Evolutionary conservation across 2,113 vertebrate species (phyloP).

Genomic region (Pluvialis apricaria): DNA sequence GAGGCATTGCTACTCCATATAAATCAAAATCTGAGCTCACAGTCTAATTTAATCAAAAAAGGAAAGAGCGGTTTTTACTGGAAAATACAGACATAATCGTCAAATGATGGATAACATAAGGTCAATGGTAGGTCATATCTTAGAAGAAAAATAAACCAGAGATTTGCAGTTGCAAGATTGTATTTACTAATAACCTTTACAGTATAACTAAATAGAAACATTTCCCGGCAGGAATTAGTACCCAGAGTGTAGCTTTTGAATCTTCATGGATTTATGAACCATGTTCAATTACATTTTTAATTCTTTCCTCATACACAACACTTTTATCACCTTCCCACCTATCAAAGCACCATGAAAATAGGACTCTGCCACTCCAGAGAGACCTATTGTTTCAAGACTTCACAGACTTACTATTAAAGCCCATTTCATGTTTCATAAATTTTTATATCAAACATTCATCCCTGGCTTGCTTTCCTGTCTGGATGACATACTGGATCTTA

Average conservation of each 20-base stretch:
- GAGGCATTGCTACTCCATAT: background rate
- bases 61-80: background rate
- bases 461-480: slow-evolving; percentile 6
- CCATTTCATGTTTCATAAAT: slow-evolving; percentile 66
- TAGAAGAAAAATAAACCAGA: background rate
- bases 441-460: slow-evolving; percentile 50
- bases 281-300: background rate
- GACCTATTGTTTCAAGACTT: slow-evolving; percentile 7
- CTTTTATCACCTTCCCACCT: background rate
- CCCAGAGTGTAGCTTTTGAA: background rate
- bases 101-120: background rate
- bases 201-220: background rate
- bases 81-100: background rate
- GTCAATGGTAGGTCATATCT: background rate
- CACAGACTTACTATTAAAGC: background rate
- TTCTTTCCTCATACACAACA: background rate
- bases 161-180: background rate
- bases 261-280: background rate
- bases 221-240: background rate
- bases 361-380: background rate
- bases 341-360: slow-evolving; percentile 3
- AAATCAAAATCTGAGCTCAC: background rate
- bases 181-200: background rate
- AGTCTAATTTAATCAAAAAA: background rate
- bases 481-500: background rate